Evolutionary conservation across 2,797 vertebrate species (phyloP), one percentile per base, ranked within the genome.

Genomic region (Gobio occitaniae): DNA sequence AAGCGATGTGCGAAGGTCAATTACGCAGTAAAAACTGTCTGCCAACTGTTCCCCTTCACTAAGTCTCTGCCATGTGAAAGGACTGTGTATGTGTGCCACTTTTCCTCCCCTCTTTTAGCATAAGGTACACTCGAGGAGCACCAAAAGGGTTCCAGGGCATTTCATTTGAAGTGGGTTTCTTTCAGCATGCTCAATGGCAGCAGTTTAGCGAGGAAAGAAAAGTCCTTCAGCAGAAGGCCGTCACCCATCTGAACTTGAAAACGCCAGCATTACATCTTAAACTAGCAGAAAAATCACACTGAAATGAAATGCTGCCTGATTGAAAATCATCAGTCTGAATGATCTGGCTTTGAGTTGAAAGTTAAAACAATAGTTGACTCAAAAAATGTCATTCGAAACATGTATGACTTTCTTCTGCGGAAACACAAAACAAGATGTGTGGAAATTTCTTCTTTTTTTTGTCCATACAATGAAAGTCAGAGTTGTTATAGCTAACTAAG

Each of bases 111-210:
- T 70, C 63, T 86, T 78, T 87, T 87, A 89, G 87, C 82, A 82
- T 82, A 71, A 92, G 89, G 80, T 91, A 83, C 75, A 88, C 87
- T 78, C 87, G 72, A 88, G 86, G 78, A 77, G 87, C 89, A 92
- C 89, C 91, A 89, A 75, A 91, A 80, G 92, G 90, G 89, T 91
- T 88, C 88, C 47, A 65, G 61, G 88, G 87, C 90, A 92, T 94
- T 95, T 93, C 93, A 94, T 93, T 95, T 95, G 94, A 93, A 94
- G 95, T 93, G 84, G 87, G 91, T 93, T 92, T 95, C 93, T 94
- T 95, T 94, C 93, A 86, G 76, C 21, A 65, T 89, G 38, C 90
- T 94, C 91, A 89, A 81, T 56, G 15, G 25, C 19, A 8, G 52
- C 70, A 82, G 50, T 69, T 82, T 48, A 65, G 84, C 0, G 29